Conservation (phyloP, 2,797 vertebrate genomes). For the Clarias pachynema region DNA sequence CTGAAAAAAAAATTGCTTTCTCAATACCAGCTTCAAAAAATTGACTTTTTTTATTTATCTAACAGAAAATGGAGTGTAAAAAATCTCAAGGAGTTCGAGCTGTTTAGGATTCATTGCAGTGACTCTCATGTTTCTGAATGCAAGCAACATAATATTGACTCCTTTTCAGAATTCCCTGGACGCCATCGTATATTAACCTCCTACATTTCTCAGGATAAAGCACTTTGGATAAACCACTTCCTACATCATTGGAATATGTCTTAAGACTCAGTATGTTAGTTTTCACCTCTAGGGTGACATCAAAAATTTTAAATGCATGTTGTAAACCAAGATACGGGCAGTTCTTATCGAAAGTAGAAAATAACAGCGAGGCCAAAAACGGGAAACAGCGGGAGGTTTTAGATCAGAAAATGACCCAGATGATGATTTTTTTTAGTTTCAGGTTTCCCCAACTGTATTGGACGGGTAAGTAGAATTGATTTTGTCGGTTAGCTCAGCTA, state of each 20-base stretch:
- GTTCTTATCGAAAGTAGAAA: not conserved
- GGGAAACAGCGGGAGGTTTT: not conserved
- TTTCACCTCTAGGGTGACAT: not conserved
- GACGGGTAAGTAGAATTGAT: not conserved
- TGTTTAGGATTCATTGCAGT: constrained; percentile 51
- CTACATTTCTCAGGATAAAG: constrained; percentile 56
- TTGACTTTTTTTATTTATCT: constrained; percentile 14
- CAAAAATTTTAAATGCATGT: not conserved
- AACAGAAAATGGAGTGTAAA: not conserved
- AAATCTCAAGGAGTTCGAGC: constrained; percentile 29
- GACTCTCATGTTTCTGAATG: constrained; percentile 44
- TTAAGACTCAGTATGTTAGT: constrained; percentile 44
- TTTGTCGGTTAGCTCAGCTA: not conserved
- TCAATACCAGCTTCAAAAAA: constrained; percentile 6
- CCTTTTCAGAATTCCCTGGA: constrained; percentile 54
- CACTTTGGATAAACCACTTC: constrained; percentile 52
- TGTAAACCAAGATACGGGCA: not conserved
- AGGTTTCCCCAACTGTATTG: no score
- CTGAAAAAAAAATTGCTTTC: not conserved
- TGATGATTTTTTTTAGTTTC: constrained; percentile 3
- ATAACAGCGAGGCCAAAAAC: not conserved
- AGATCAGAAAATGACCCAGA: not conserved
- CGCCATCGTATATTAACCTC: constrained; percentile 57
- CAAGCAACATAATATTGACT: constrained; percentile 53
- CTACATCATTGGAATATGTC: constrained; percentile 43